Base-by-base conservation (phyloP, 2,888 invertebrate genomes). In the Acronicta psi region DNA sequence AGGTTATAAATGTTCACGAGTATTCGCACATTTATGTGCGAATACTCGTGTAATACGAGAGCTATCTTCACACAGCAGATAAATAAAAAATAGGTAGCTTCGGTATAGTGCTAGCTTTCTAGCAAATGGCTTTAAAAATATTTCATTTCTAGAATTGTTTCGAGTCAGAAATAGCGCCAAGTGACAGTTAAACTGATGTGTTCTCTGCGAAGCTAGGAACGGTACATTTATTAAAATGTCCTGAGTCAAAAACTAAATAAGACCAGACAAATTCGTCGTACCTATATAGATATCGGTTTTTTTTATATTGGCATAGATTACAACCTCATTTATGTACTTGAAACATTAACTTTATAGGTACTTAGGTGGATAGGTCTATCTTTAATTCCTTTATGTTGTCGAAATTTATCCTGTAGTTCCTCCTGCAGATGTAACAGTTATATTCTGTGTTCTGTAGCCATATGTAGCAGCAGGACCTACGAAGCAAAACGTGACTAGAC, bases 61-160 rank as follows among this genome's bases (percentile, higher is more conserved):
- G 29, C 43, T 43, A 51, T 56, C 53, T 59, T 46, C 52, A 56
- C 44, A 61, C 52, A 62, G 29, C 55, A 43, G 52, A 71, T 73
- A 86, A 89, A 92, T 89, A 91, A 88, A 88, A 85, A 87, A 89
- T 87, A 80, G 86, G 81, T 70, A 80, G 86, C 81, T 72, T 75
- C 64, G 79, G 80, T 84, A 84, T 79, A 80, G 77, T 80, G 73
- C 77, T 79, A 80, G 88, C 91, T 92, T 87, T 92, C 91, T 87
- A 88, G 86, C 85, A 88, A 92, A 92, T 92, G 86, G 88, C 83
- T 84, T 89, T 88, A 89, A 92, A 92, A 92, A 92, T 92, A 91
- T 91, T 92, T 88, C 91, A 92, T 90, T 91, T 90, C 87, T 84
- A 81, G 85, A 90, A 92, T 89, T 89, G 91, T 90, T 90, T 88